Percentiles rank a stretch among this genome's conserved stretches.
Evolutionary conservation across 1,140 invertebrate species (phyloP).

Genomic region (Paraescarpia echinospica): DNA sequence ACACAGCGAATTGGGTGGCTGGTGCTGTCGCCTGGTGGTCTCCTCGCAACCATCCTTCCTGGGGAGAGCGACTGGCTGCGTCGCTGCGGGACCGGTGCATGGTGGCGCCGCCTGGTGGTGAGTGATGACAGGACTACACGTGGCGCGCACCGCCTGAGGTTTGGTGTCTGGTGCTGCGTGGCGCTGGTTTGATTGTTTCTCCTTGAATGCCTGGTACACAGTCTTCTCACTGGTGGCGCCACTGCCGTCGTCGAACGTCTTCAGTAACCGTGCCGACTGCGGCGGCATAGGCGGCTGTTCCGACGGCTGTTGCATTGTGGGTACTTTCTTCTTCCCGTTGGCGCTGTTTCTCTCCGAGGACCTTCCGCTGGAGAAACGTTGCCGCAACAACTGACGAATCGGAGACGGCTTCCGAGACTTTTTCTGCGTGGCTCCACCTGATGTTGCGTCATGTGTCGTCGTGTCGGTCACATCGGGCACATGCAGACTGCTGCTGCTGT

Average conservation of each 20-base stretch:
- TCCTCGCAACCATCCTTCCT: not conserved
- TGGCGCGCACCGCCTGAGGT: not conserved
- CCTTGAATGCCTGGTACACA: slow-evolving; percentile 20
- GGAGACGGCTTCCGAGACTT: not conserved
- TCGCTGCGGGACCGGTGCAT: not conserved
- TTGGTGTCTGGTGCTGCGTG: not conserved
- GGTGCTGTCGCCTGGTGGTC: not conserved
- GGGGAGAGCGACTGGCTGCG: not conserved
- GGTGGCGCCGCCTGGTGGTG: not conserved
- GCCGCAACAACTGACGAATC: not conserved
- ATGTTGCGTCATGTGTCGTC: not conserved
- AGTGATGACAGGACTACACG: not conserved
- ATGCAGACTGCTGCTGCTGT: not conserved
- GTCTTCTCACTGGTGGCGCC: slow-evolving; percentile 8
- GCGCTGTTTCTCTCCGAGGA: not conserved
- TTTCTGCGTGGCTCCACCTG: not conserved
- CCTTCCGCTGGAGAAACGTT: not conserved
- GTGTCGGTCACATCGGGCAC: not conserved
- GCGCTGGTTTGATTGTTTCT: not conserved
- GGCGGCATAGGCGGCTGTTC: not conserved
- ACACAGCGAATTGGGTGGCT: slow-evolving; percentile 16
- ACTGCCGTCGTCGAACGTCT: slow-evolving; percentile 21
- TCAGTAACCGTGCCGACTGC: slow-evolving; percentile 20
- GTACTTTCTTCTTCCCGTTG: not conserved
- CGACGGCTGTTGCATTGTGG: not conserved